Base-by-base conservation (phyloP, 2,888 invertebrate genomes). In the Phalangium opilio region DNA sequence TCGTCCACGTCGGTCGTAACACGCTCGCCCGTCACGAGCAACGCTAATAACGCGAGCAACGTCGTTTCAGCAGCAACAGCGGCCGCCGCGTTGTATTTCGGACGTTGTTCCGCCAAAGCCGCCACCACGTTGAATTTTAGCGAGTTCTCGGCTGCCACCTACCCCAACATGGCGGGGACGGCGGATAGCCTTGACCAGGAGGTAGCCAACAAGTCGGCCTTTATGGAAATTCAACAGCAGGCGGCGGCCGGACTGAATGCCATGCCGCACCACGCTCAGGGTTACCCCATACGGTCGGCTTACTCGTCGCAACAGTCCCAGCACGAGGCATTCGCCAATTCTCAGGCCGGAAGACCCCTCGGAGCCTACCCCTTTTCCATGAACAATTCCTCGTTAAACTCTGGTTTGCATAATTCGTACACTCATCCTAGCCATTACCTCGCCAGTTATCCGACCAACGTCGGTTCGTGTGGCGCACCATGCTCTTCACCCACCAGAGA, bases 401-500 rank as follows among this genome's bases (percentile, higher is more conserved):
- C 51, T 32, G 45, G 49, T 20, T 44, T 56, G 81, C 87, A 87
- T 69, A 87, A 87, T 66, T 81, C 84, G 59, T 85, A 87, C 69
- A 76, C 79, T 60, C 87, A 87, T 68, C 77, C 53, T 11, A 48
- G 49, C n/a, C 61, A 61, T 36, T 89, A 89, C 65, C 84, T 90
- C 63, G 60, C 62, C 41, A 59, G 62, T 3, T 65, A 66, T 55
- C 64, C 65, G 53, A 83, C 55, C 14, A 57, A 57, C 38, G 54
- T 57, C 35, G 55, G 54, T 41, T 47, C 54, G 20, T 56, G 55
- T 46, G 45, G 46, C 11, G 50, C 87, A 55, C 87, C 89, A 64
- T 90, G 90, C 66, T 79, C 87, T 55, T 89, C 90, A 69, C 90
- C 90, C 61, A 87, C 89, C 61, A 86, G 91, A 78, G 91, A 90